phyloP scores from a whole-genome alignment of 2,888 invertebrate genomes.

The Pammene aurita region DNA sequence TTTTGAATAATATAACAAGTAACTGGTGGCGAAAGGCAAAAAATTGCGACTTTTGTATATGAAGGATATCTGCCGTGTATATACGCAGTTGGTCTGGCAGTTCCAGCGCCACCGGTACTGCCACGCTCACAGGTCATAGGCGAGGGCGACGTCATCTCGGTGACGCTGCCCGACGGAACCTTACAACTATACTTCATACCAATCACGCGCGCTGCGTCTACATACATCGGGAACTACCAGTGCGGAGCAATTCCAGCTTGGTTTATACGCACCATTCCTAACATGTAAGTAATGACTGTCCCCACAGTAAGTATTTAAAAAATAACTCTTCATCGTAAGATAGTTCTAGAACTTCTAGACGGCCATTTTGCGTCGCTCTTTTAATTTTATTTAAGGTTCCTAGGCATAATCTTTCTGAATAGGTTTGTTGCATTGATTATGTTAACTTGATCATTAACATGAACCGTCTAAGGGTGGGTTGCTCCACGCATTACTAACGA shows the following conservation, averaged over 20 bases:
- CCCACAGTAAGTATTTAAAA: background rate
- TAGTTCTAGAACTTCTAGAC: no score
- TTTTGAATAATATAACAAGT: no score
- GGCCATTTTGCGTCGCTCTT: no score
- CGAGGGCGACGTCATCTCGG: constrained; percentile 68
- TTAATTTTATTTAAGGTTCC: no score
- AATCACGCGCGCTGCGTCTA: constrained; percentile 44
- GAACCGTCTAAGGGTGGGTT: no score
- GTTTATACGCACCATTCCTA: constrained; percentile 64
- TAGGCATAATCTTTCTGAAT: no score
- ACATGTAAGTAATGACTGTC: constrained; percentile 57
- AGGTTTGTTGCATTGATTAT: no score
- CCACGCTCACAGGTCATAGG: constrained; percentile 62
- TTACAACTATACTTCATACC: constrained; percentile 68
- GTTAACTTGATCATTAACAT: no score
- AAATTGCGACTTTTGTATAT: no score
- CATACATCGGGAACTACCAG: constrained; percentile 38
- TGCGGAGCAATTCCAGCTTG: constrained; percentile 54
- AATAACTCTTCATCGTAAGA: background rate
- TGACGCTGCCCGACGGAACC: constrained; percentile 66
- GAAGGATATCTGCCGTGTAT: no score
- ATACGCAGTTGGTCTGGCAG: background rate
- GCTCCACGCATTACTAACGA: no score
- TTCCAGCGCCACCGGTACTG: constrained; percentile 23
- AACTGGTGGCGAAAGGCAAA: no score